Evolutionary conservation across 2,797 vertebrate species (phyloP).

Genomic region (Lacerta viridis): DNA sequence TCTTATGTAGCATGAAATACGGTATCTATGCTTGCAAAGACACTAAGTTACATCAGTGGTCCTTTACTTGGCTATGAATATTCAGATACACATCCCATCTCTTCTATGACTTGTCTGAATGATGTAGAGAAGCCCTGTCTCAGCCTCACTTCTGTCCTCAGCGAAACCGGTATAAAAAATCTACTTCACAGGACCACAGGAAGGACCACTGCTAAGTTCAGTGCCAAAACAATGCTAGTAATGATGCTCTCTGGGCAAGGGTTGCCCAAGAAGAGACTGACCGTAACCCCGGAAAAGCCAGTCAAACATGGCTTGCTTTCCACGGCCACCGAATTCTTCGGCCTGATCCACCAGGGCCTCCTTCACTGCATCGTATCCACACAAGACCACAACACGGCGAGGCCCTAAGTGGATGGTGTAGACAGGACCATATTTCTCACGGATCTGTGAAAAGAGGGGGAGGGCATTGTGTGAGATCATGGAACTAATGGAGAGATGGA

Average conservation of each 20-base stretch:
- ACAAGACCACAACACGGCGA: slow-evolving; percentile 73
- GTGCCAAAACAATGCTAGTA: not conserved
- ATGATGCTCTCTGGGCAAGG: not conserved
- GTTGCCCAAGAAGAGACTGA: not conserved
- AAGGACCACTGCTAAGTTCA: not conserved
- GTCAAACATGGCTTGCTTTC: slow-evolving; percentile 28
- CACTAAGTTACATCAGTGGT: too few species aligned
- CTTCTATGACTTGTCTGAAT: too few species aligned
- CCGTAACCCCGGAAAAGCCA: slow-evolving; percentile 24
- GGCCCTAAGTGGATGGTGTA: slow-evolving; percentile 78
- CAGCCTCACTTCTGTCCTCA: not conserved
- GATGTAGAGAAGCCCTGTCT: not conserved
- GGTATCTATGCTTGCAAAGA: too few species aligned
- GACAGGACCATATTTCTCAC: slow-evolving; percentile 80
- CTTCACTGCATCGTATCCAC: slow-evolving; percentile 74
- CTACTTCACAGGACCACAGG: not conserved
- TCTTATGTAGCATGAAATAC: too few species aligned
- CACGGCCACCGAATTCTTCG: slow-evolving; percentile 78
- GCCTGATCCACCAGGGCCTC: slow-evolving; percentile 82
- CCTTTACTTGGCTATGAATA: too few species aligned
- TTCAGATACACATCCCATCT: too few species aligned
- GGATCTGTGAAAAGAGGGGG: slow-evolving; percentile 71
- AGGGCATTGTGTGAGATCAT: too few species aligned
- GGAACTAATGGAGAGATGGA: too few species aligned
- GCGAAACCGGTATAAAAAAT: not conserved